Evolutionary conservation across 2,888 invertebrate species (phyloP), one percentile per base, ranked within the genome.

Genomic region (Hydriomena furcata): DNA sequence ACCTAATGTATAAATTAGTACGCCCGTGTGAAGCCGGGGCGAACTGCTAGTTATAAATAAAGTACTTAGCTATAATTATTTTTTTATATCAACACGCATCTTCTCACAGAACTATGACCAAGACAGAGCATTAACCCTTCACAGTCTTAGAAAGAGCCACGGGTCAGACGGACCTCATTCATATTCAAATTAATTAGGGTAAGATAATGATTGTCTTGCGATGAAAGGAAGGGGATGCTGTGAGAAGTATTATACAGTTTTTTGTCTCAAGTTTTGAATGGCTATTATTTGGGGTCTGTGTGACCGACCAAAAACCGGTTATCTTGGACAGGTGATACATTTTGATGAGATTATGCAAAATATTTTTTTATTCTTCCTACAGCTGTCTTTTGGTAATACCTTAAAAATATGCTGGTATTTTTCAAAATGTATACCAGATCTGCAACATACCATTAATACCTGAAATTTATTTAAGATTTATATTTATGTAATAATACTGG

Each of bases 151-250:
- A 55, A 61, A 73, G 69, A 71, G 69, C 43, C 42, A 47, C 46
- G 62, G 71, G 72, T 70, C 72, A 66, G 60, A 57, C 44, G 1
- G 50, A 59, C 47, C 10, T 42, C 31, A 63, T 71, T 74, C 67
- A 79, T 67, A 82, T 83, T 75, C 62, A 82, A 78, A 82, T 82
- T 80, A 80, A 80, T 77, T 68, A 67, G 66, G 59, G 50, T 66
- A 67, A 36, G 65, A 78, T 76, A 77, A 76, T 71, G 68, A 76
- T 77, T 76, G 66, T 73, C 69, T 74, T 34, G 17, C 11, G 25
- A 53, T 44, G 38, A 54, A 57, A 58, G 62, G 61, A 64, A 53
- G 61, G 57, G 57, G 65, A 66, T 53, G 63, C 47, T 66, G 53
- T 43, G 55, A 42, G 37, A 41, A 27, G 38, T 31, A 32, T 40